Evolutionary conservation across 2,113 vertebrate species (phyloP), one percentile per base, ranked within the genome.

Genomic region (Hiodon alosoides): DNA sequence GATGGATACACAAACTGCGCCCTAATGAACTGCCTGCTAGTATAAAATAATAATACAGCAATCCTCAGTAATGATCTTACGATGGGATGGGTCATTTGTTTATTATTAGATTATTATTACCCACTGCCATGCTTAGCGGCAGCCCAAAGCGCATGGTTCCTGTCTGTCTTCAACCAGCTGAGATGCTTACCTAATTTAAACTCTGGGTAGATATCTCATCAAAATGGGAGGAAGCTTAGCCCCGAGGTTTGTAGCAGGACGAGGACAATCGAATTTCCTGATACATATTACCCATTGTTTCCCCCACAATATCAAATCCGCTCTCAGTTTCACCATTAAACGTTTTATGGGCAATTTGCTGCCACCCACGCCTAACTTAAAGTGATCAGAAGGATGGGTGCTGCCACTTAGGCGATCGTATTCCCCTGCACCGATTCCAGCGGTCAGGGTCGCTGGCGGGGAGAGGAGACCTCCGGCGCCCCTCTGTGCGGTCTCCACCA

Each of bases 251-350:
- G 84, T 89, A 89, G 86, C 83, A 79, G 78, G 74, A 88, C 83
- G 86, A 85, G 84, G 80, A 87, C 86, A 90, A 92, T 92, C 90
- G 87, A 90, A 91, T 92, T 92, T 92, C 89, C 90, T 89, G 86
- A 68, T 88, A 85, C 87, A 88, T 91, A 87, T 90, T 86, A 90
- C 87, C 90, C 90, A 79, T 87, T 90, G 88, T 90, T 92, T 90
- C 90, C 89, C 89, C 86, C 79, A 82, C 88, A 89, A 88, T 89
- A 91, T 91, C 90, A 90, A 92, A 89, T 91, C 90, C 89, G 87
- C 87, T 85, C 90, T 88, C 72, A 74, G 85, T 87, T 86, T 87
- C 88, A 85, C 84, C 82, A 86, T 85, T 31, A 89, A 90, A 91
- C 82, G 85, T 88, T 90, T 86, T 90, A 92, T 90, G 89, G 90